phyloP scores from a whole-genome alignment of 2,797 vertebrate genomes.

The Iguana delicatissima region DNA sequence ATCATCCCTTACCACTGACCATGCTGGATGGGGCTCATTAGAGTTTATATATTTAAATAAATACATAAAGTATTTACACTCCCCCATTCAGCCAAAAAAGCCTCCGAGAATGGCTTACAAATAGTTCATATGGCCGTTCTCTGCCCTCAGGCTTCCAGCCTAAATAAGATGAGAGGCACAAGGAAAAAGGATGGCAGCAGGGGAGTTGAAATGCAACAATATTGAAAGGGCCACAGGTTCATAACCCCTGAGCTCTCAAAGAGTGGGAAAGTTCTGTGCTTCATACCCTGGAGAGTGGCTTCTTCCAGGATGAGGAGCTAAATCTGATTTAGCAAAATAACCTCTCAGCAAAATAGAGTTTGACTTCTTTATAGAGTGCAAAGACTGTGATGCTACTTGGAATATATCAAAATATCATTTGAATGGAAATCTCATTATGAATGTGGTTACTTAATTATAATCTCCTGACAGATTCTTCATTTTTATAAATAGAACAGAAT shows the following conservation, averaged over 20 bases:
- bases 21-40: background rate
- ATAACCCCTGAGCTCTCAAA: background rate
- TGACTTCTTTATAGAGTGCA: background rate
- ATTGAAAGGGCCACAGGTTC: background rate
- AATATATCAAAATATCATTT: background rate
- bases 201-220: background rate
- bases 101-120: too few species aligned
- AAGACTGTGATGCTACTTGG: background rate
- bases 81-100: too few species aligned
- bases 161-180: background rate
- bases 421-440: background rate
- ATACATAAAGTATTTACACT: too few species aligned
- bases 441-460: background rate
- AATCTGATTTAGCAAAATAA: background rate
- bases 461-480: background rate
- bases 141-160: too few species aligned
- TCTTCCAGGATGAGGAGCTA: background rate
- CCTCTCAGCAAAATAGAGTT: too few species aligned
- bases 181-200: background rate
- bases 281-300: background rate
- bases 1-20: background rate
- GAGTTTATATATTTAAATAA: too few species aligned
- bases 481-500: background rate
- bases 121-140: too few species aligned
- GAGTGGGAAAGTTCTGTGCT: background rate